Percentiles rank a stretch among this genome's conserved stretches.
phyloP scores from a whole-genome alignment of 1,140 invertebrate species.

The Melitaea cinxia region DNA sequence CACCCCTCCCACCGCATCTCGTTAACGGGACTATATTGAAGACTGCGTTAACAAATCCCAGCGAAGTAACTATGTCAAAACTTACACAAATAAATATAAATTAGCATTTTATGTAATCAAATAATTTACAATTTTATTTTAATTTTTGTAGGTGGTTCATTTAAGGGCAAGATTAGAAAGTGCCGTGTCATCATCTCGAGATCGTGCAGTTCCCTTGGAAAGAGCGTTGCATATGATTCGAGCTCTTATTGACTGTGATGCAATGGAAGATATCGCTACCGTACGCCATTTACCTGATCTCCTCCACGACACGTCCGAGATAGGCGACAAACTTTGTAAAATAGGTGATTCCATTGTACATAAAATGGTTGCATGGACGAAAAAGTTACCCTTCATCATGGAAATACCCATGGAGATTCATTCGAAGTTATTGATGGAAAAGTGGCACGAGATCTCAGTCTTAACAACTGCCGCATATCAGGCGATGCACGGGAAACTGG shows the following conservation, averaged over 20 bases:
- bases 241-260: slow-evolving; percentile 95
- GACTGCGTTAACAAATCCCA: slow-evolving; percentile 95
- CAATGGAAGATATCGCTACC: slow-evolving; percentile 97
- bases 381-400: slow-evolving; percentile 97
- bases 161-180: slow-evolving; percentile 93
- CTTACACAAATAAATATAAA: no score
- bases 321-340: slow-evolving; percentile 95
- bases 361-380: slow-evolving; percentile 99
- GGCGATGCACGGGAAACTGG: slow-evolving; percentile 90
- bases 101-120: no score
- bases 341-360: slow-evolving; percentile 98
- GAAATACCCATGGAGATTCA: slow-evolving; percentile 97
- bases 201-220: slow-evolving; percentile 91
- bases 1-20: slow-evolving; percentile 86
- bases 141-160: slow-evolving; percentile 86
- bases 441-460: slow-evolving; percentile 98
- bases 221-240: slow-evolving; percentile 92
- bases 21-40: slow-evolving; percentile 96
- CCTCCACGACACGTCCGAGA: slow-evolving; percentile 93
- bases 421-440: slow-evolving; percentile 96
- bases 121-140: background rate
- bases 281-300: slow-evolving; percentile 94
- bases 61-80: slow-evolving; percentile 83
- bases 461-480: slow-evolving; percentile 96
- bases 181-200: slow-evolving; percentile 92